These are phyloP conservation scores for Hyphantria cunea DNA, from an alignment of 1,140 invertebrate species.

Conservation along the genomic window DNA sequence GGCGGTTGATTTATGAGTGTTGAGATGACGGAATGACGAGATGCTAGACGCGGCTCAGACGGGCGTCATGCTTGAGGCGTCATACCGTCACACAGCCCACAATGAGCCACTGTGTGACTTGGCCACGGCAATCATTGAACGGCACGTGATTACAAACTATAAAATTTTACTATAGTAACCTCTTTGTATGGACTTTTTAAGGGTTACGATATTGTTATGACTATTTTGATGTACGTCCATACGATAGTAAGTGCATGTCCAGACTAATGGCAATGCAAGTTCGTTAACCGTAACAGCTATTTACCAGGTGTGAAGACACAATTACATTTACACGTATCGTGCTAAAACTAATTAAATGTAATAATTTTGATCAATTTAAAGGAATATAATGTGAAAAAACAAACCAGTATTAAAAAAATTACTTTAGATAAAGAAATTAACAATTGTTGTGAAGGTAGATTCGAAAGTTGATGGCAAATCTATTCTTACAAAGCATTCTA, in stretches of 20 bases:
- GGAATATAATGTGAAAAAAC: no score
- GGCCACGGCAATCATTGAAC: constrained; percentile 2
- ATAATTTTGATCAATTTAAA: no score
- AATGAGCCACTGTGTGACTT: constrained; percentile 42
- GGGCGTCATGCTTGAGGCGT: constrained; percentile 12
- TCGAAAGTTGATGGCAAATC: constrained; percentile 40
- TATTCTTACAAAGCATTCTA: constrained; percentile 50
- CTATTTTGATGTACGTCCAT: no score
- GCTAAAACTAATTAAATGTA: no score
- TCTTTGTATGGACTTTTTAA: neutral
- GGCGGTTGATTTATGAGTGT: constrained; percentile 56
- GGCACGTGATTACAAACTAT: constrained; percentile 20
- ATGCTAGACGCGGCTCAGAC: constrained; percentile 62
- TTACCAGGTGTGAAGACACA: no score
- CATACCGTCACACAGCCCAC: constrained; percentile 31
- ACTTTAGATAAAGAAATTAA: neutral
- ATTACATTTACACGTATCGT: no score
- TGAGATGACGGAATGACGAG: constrained; percentile 25
- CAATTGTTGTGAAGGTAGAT: constrained; percentile 11
- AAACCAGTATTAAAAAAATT: no score
- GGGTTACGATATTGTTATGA: no score
- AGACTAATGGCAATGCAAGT: no score
- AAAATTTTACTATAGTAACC: constrained; percentile 29
- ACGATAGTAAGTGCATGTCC: neutral
- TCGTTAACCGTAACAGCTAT: no score